Evolutionary conservation across 2,797 vertebrate genomes (phyloP).

Genomic region (Pampus argenteus): DNA sequence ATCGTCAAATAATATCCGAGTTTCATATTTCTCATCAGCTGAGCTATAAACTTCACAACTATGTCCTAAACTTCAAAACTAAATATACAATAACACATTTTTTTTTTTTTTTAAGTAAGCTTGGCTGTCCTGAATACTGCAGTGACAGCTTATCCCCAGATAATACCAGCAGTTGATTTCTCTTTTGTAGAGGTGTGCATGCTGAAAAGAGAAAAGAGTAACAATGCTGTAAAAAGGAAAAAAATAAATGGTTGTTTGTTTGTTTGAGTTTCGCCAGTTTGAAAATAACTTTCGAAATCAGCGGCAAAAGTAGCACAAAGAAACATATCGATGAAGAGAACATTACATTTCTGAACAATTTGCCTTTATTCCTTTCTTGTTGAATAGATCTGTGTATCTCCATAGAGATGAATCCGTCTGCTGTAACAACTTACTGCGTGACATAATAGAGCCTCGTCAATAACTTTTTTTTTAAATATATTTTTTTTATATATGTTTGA

Average conservation of each 20-base stretch:
- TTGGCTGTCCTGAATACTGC: slow-evolving; percentile 18
- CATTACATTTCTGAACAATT: slow-evolving; percentile 32
- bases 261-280: background rate
- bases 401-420: slow-evolving; percentile 51
- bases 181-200: slow-evolving; percentile 33
- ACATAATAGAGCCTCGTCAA: slow-evolving; percentile 4
- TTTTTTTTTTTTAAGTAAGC: background rate
- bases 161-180: slow-evolving; percentile 41
- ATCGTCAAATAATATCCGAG: background rate
- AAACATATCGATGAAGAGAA: slow-evolving; percentile 30
- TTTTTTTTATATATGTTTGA: too few species aligned
- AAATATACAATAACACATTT: background rate
- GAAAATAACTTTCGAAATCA: slow-evolving; percentile 38
- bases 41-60: background rate
- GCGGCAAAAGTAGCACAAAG: slow-evolving; percentile 26
- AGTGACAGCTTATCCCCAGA: slow-evolving; percentile 44
- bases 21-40: slow-evolving; percentile 1
- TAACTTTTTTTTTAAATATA: slow-evolving; percentile 22
- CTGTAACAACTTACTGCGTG: slow-evolving; percentile 55
- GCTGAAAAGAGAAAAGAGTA: slow-evolving; percentile 39
- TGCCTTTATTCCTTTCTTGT: slow-evolving; percentile 24
- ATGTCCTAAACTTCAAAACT: background rate
- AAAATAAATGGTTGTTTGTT: background rate
- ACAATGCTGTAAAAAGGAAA: background rate
- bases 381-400: slow-evolving; percentile 41